These are phyloP conservation scores for Holacanthus passer DNA, from an alignment of 2,113 vertebrate species.

Conservation along the genomic window DNA sequence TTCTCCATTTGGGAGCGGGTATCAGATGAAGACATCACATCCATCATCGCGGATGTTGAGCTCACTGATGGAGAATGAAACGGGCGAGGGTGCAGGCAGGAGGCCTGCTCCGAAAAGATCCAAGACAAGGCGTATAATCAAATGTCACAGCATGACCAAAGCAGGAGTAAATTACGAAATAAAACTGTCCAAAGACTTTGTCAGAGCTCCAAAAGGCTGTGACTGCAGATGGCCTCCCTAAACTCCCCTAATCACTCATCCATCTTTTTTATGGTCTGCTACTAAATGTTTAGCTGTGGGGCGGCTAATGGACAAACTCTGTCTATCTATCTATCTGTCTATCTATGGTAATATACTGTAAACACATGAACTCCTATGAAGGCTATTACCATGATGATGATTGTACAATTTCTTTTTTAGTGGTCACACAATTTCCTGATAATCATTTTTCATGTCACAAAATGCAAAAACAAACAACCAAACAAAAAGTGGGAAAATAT, in stretches of 20 bases:
- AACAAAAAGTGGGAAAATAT: too few relatives aligned
- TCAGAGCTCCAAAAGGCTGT: conserved; percentile 55
- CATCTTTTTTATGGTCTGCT: conserved; percentile 27
- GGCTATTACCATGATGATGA: too few relatives aligned
- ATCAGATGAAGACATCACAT: conserved; percentile 71
- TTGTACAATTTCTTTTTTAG: too few relatives aligned
- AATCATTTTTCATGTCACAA: too few relatives aligned
- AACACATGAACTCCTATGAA: too few relatives aligned
- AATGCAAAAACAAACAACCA: too few relatives aligned
- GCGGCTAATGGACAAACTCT: neutral
- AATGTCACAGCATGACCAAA: conserved; percentile 69
- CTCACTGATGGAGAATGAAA: conserved; percentile 64
- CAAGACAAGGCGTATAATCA: conserved; percentile 74
- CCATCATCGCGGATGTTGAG: conserved; percentile 63
- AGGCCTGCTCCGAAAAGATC: conserved; percentile 66
- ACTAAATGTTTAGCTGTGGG: conserved; percentile 16
- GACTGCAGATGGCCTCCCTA: conserved; percentile 60
- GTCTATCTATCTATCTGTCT: neutral
- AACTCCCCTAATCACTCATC: conserved; percentile 36
- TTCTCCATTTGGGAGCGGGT: conserved; percentile 63
- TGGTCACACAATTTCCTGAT: too few relatives aligned
- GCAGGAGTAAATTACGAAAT: conserved; percentile 74
- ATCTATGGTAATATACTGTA: neutral
- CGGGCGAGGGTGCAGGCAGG: conserved; percentile 36
- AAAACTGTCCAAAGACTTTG: conserved; percentile 73